Conservation (phyloP, 2,113 vertebrate genomes). For the Clarias gariepinus region DNA sequence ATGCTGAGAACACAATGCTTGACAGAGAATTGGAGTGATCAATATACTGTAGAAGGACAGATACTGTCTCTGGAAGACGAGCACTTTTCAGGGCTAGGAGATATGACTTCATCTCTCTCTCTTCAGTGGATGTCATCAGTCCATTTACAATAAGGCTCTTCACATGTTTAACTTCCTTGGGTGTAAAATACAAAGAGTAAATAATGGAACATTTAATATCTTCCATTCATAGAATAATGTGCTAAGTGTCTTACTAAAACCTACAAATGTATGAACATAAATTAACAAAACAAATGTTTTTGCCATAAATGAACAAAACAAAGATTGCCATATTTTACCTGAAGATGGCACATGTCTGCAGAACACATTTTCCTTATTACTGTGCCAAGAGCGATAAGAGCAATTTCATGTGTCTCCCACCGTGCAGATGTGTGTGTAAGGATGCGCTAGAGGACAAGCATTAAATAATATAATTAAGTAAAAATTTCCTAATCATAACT, state of each 20-base stretch:
- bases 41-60: slow-evolving; percentile 36
- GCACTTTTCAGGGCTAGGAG: slow-evolving; percentile 43
- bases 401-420: slow-evolving; percentile 21
- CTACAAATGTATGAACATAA: background rate
- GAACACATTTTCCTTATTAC: slow-evolving; percentile 38
- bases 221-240: background rate
- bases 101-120: slow-evolving; percentile 28
- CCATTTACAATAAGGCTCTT: slow-evolving; percentile 26
- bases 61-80: slow-evolving; percentile 36
- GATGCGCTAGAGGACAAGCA: slow-evolving; percentile 18
- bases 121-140: slow-evolving; percentile 30
- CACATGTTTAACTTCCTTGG: slow-evolving; percentile 35
- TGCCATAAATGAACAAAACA: no score
- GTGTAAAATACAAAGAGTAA: background rate
- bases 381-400: slow-evolving; percentile 39
- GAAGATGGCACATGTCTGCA: slow-evolving; percentile 36
- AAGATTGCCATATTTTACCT: slow-evolving; percentile 20
- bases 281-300: no score
- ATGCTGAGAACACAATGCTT: slow-evolving; percentile 30
- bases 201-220: background rate
- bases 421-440: slow-evolving; percentile 17
- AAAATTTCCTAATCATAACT: background rate
- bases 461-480: background rate
- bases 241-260: background rate
- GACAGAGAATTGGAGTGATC: slow-evolving; percentile 24